Conservation (phyloP, 2,888 invertebrate species). For the Magallana nippona region DNA sequence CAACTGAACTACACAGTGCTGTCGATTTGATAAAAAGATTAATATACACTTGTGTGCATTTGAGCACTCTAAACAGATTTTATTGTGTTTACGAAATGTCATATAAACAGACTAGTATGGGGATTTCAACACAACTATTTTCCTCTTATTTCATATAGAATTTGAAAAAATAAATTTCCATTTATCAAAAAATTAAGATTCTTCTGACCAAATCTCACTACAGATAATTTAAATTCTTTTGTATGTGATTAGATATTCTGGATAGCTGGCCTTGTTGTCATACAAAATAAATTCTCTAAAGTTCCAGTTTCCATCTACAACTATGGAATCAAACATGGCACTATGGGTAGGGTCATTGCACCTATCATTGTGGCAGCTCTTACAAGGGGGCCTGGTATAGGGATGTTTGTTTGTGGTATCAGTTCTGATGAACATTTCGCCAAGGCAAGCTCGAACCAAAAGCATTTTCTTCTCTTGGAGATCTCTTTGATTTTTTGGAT, state of each 20-base stretch:
- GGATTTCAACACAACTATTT: no score
- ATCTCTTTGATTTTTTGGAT: slow-evolving; percentile 52
- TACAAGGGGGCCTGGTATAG: slow-evolving; percentile 55
- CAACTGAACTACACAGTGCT: no score
- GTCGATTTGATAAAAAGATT: no score
- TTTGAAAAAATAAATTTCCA: no score
- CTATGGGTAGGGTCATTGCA: slow-evolving; percentile 52
- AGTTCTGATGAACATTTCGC: slow-evolving; percentile 45
- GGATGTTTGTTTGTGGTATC: background rate
- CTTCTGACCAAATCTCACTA: no score
- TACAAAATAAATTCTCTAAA: slow-evolving; percentile 68
- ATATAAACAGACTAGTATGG: no score
- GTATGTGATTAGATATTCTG: slow-evolving; percentile 66
- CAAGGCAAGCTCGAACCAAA: slow-evolving; percentile 56
- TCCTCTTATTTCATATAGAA: no score
- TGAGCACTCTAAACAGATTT: no score
- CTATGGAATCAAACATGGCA: slow-evolving; percentile 54
- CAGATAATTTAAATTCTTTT: slow-evolving; percentile 36
- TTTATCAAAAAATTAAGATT: no score
- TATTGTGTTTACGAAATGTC: no score
- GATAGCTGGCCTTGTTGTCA: slow-evolving; percentile 62
- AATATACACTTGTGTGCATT: no score
- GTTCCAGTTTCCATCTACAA: slow-evolving; percentile 60
- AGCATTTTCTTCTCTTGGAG: slow-evolving; percentile 59
- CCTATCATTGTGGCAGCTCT: slow-evolving; percentile 51